Evolutionary conservation across 2,888 invertebrate species (phyloP).

Genomic region (Chromoteleia sp.): DNA sequence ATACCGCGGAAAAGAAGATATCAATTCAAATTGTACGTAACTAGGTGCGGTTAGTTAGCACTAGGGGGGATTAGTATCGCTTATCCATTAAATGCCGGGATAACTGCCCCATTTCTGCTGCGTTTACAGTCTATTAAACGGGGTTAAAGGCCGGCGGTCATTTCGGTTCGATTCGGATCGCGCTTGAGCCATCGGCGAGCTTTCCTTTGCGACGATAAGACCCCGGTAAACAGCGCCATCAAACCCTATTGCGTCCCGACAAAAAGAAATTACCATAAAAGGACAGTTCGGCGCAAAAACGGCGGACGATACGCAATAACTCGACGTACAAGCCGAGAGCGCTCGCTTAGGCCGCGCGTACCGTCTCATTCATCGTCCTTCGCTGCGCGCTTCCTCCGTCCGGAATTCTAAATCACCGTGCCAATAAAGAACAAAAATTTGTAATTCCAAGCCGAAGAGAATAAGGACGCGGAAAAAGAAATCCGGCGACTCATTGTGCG

Average conservation of each 20-base stretch:
- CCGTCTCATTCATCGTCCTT: slow-evolving; percentile 33
- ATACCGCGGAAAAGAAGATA: slow-evolving; percentile 15
- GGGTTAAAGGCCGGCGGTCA: slow-evolving; percentile 71
- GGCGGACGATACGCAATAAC: slow-evolving; percentile 42
- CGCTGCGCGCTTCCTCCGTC: slow-evolving; percentile 63
- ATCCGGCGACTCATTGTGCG: slow-evolving; percentile 81
- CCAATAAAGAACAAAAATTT: slow-evolving; percentile 77
- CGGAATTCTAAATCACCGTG: slow-evolving; percentile 75
- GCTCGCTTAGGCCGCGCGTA: background rate
- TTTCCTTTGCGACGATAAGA: slow-evolving; percentile 46
- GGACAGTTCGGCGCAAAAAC: slow-evolving; percentile 16
- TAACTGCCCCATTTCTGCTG: slow-evolving; percentile 75
- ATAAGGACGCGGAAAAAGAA: slow-evolving; percentile 79
- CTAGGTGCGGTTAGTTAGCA: slow-evolving; percentile 67
- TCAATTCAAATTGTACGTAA: slow-evolving; percentile 43
- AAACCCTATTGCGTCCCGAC: slow-evolving; percentile 2
- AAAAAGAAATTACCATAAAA: slow-evolving; percentile 56
- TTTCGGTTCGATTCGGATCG: slow-evolving; percentile 65
- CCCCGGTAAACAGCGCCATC: slow-evolving; percentile 42
- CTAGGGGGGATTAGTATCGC: slow-evolving; percentile 75
- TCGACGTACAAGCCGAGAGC: slow-evolving; percentile 17
- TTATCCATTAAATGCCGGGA: slow-evolving; percentile 78
- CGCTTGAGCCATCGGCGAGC: slow-evolving; percentile 21
- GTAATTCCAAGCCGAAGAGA: slow-evolving; percentile 80
- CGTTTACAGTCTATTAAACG: slow-evolving; percentile 77